Base-by-base conservation (phyloP, 2,888 invertebrate species). In the Carabus problematicus region DNA sequence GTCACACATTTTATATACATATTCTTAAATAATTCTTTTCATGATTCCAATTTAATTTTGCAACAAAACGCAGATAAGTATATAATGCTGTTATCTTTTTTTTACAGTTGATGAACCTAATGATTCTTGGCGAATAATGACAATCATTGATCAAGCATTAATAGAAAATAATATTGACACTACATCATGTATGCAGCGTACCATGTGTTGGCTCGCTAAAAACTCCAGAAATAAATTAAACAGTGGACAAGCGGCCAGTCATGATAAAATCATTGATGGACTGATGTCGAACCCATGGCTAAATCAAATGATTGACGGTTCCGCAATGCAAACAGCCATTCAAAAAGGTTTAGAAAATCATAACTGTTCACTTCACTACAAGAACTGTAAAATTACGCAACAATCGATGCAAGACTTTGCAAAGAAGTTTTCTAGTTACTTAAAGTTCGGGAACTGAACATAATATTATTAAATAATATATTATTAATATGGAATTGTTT, bases 161-260 rank as follows among this genome's bases (percentile, higher is more conserved):
- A 81, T 83, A 0, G 84, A 84, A 70, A 84, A 87, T 71, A 84
- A 88, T 55, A 84, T 89, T 16, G 87, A 89, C 75, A 81, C 88
- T 1, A 85, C 86, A 0, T 83, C 85, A 0, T 90, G 90, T 74
- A 82, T 86, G 72, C 89, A 89, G 77, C 82, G 86, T 64, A 82
- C 84, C 3, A 82, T 88, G 40, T 90, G 90, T 72, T 81, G 82
- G 72, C 80, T 82, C 64, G 80, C 85, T 11, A 81, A 83, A 64
- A 80, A 77, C 0, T 81, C 84, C 9, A 77, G 82, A 0, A 76
- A 74, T 0, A 81, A 81, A 71, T 79, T 84, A 1, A 74, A 74
- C 0, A 74, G 61, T 9, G 83, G 84, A 1, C 73, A 76, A 29
- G 84, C 80, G 0, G 78, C 80, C 0, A 83, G 82, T 64, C 75